A percentile compares a stretch with the other conserved stretches of the same genome.
phyloP scores from a whole-genome alignment of 2,797 vertebrate genomes.

The Enteromius radiatus region DNA sequence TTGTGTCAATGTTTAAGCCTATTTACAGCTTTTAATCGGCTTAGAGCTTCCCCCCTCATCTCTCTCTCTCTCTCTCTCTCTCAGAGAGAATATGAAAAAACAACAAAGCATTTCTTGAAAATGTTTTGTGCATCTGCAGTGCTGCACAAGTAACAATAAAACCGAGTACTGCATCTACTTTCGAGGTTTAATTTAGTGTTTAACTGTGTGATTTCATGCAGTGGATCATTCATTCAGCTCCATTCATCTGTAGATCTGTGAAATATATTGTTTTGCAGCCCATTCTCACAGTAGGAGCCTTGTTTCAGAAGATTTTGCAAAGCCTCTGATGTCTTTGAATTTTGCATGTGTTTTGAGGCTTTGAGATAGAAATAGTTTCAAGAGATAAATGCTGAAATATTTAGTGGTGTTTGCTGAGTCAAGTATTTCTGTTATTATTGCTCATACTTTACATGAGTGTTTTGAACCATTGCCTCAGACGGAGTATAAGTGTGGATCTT shows the following conservation, averaged over 20 bases:
- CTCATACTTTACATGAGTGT: conserved; percentile 2
- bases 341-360: conserved; percentile 6
- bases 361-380: conserved; percentile 6
- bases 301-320: conserved; percentile 8
- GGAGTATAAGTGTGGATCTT: background rate
- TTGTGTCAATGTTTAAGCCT: conserved; percentile 55
- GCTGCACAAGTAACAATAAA: conserved; percentile 22
- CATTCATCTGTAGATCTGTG: background rate
- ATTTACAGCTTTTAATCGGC: conserved; percentile 53
- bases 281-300: conserved; percentile 15
- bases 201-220: background rate
- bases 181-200: conserved; percentile 2
- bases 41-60: conserved; percentile 10
- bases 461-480: background rate
- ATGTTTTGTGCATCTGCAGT: conserved; percentile 22
- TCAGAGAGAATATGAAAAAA: background rate
- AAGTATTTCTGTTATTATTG: background rate
- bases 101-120: conserved; percentile 28
- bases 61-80: background rate
- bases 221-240: background rate
- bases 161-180: conserved; percentile 19
- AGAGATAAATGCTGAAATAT: conserved; percentile 3
- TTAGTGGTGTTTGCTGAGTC: conserved; percentile 13
- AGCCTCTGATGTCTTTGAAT: conserved; percentile 1
- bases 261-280: background rate